Conservation (phyloP, 2,888 invertebrate genomes). For the Cryptus armator region DNA sequence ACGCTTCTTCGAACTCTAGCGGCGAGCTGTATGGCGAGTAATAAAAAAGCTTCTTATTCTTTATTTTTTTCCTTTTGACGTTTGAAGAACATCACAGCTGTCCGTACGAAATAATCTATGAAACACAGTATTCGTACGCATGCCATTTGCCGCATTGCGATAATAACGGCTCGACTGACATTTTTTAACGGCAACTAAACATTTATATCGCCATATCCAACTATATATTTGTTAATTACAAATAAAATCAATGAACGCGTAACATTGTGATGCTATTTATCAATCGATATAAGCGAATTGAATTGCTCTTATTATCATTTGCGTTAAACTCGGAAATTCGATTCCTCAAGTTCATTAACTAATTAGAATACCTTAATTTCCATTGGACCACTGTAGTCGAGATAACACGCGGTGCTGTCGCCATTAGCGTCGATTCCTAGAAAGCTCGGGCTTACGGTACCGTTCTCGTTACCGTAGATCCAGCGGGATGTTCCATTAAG, state of each 20-base stretch:
- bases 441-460: constrained; percentile 68
- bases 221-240: too few relatives aligned
- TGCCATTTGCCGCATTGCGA: neutral
- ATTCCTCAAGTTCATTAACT: too few relatives aligned
- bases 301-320: neutral
- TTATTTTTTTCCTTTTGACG: neutral
- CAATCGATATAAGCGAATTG: too few relatives aligned
- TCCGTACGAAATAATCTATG: neutral
- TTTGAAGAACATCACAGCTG: neutral
- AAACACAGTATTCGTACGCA: neutral
- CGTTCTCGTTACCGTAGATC: constrained; percentile 73
- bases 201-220: too few relatives aligned
- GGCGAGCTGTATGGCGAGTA: neutral
- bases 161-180: too few relatives aligned
- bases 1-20: too few relatives aligned
- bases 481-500: constrained; percentile 78
- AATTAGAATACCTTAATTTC: constrained; percentile 69
- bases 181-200: too few relatives aligned
- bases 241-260: too few relatives aligned
- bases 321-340: neutral
- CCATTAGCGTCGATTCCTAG: constrained; percentile 70
- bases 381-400: constrained; percentile 71
- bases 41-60: constrained; percentile 6
- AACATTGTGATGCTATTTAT: too few relatives aligned
- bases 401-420: constrained; percentile 64